Evolutionary conservation across 2,888 invertebrate species (phyloP), one percentile per base, ranked within the genome.

Genomic region (Hemaris fuciformis): DNA sequence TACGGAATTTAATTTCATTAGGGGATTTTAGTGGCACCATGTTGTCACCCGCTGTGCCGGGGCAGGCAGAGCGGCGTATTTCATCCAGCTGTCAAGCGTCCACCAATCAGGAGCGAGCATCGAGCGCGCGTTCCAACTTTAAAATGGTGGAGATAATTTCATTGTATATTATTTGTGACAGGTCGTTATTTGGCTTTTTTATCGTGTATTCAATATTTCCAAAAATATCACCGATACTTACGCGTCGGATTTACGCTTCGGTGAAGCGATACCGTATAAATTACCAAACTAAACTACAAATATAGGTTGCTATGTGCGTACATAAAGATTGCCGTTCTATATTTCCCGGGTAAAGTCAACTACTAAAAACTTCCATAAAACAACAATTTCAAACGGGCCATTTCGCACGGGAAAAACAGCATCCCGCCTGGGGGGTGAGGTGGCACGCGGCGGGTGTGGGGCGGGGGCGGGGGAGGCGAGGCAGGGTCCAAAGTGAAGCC

Each of bases 1-100:
- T 89, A 88, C 84, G 91, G 91, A 92, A 91, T 92, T 91, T 91
- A 91, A 92, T 92, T 91, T 91, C 91, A 90, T 91, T 92, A 91
- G 86, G 85, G 88, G 82, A 85, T 83, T 88, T 89, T 90, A 88
- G 86, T 87, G 88, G 84, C 76, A 79, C 88, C 89, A 89, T 90
- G 84, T 88, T 89, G 90, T 84, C 90, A 85, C 91, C 91, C 89
- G 91, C 92, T 91, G 92, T 84, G 91, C 80, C 79, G 78, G 82
- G 80, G 84, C 85, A 82, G 72, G 73, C 82, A 71, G 68, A 74
- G 75, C 84, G 84, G 69, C 89, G 85, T 92, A 92, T 88, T 88
- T 91, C 85, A 90, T 79, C 79, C 90, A 89, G 89, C 92, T 92
- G 92, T 91, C 92, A 91, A 70, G 75, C 79, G 64, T 57, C 86